Base-by-base conservation (phyloP, 2,888 invertebrate genomes). In the Brenthis hecate region DNA sequence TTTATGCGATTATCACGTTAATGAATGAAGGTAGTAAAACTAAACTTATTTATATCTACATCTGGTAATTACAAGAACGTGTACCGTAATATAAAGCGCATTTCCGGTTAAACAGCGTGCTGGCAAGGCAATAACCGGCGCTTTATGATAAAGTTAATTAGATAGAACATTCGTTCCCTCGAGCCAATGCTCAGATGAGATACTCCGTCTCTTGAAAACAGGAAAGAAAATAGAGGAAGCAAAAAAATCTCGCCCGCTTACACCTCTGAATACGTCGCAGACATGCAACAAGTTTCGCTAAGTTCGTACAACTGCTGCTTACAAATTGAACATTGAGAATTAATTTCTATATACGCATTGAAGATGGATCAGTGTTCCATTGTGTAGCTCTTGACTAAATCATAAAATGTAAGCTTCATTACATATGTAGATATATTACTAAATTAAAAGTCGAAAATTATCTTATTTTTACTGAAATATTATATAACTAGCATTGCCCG, bases 91-190 rank as follows among this genome's bases (percentile, higher is more conserved):
- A 32, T 66, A 57, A 58, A 66, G 66, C 43, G 81, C 80, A 83
- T 81, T 85, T 84, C 82, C 84, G 84, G 86, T 87, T 87, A 86
- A 81, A 80, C 81, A 82, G 80, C 81, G 81, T 76, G 79, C 76
- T 80, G 85, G 85, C 86, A 86, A 86, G 83, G 87, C 86, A 90
- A 88, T 90, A 89, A 84, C 85, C 84, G 79, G 82, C 80, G 83
- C 83, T 88, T 90, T 91, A 91, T 90, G 87, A 90, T 91, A 88
- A 89, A 90, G 86, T 89, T 91, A 91, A 91, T 91, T 91, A 90
- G 89, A 86, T 87, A 84, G 83, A 88, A 88, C 89, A 90, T 90
- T 90, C 83, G 84, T 86, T 91, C 91, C 89, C 91, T 73, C 78
- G 88, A 88, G 90, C 87, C 78, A 77, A 82, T 82, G 84, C 81